Evolutionary conservation across 1,140 invertebrate genomes (phyloP).

Genomic region (Elysia chlorotica): DNA sequence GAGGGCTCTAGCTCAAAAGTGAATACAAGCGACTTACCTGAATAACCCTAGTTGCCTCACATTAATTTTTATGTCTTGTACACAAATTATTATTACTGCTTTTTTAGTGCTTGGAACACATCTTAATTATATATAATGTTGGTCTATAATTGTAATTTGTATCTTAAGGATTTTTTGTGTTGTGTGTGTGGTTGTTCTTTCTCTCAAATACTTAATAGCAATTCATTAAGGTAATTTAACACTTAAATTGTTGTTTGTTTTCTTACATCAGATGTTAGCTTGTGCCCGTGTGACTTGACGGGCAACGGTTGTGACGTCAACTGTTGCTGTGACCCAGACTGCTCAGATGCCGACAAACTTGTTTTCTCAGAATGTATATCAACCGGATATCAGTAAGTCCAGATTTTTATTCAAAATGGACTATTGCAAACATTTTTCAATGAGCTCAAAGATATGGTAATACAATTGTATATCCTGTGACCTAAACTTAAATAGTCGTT

Average conservation of each 20-base stretch:
- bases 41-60: too few relatives aligned
- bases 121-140: neutral
- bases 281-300: conserved; percentile 62
- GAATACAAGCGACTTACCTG: too few relatives aligned
- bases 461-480: too few relatives aligned
- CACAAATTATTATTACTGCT: neutral
- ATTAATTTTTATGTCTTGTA: too few relatives aligned
- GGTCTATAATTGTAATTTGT: neutral
- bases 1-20: too few relatives aligned
- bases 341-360: conserved; percentile 64
- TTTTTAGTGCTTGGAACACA: neutral
- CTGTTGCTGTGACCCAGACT: conserved; percentile 78
- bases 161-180: neutral
- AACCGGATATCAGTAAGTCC: too few relatives aligned
- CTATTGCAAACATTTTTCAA: too few relatives aligned
- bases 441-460: too few relatives aligned
- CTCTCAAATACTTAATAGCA: conserved; percentile 3
- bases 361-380: conserved; percentile 31
- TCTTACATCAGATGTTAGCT: conserved; percentile 40
- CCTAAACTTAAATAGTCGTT: too few relatives aligned
- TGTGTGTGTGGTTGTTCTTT: neutral
- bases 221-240: too few relatives aligned
- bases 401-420: too few relatives aligned
- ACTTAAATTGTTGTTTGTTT: conserved; percentile 12
- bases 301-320: conserved; percentile 72